phyloP scores from a whole-genome alignment of 2,888 invertebrate species.

The Trachelus iudaicus region DNA sequence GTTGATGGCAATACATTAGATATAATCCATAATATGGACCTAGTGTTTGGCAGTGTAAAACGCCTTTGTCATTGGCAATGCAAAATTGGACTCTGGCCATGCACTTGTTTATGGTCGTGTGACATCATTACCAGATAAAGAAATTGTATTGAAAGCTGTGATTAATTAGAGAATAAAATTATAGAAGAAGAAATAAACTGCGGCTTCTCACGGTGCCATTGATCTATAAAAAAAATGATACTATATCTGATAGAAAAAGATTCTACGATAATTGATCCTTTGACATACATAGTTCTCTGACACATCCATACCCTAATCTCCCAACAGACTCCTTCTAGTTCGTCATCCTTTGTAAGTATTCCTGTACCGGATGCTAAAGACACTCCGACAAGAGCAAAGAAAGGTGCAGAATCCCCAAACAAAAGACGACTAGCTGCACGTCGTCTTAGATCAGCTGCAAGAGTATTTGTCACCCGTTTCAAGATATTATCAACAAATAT shows the following conservation, averaged over 20 bases:
- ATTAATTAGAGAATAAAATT: not conserved
- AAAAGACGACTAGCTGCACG: slow-evolving; percentile 73
- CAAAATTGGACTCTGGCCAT: slow-evolving; percentile 1
- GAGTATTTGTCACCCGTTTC: slow-evolving; percentile 75
- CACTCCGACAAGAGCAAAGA: slow-evolving; percentile 80
- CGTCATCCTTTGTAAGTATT: slow-evolving; percentile 80
- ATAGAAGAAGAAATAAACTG: not conserved
- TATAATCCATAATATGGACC: not conserved
- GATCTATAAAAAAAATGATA: not conserved
- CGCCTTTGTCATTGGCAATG: not conserved
- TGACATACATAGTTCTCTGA: not conserved
- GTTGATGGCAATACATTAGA: not conserved
- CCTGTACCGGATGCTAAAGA: slow-evolving; percentile 80
- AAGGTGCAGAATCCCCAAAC: slow-evolving; percentile 78
- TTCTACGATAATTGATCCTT: not conserved
- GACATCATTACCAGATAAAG: not conserved
- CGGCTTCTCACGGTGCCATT: not conserved
- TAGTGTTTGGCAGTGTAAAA: not conserved
- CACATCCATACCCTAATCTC: slow-evolving; percentile 74
- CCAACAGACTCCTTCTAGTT: slow-evolving; percentile 81
- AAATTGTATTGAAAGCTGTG: not conserved
- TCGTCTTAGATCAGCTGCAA: slow-evolving; percentile 73
- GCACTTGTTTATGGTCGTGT: not conserved
- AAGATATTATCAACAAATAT: slow-evolving; percentile 78
- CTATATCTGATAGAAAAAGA: not conserved